Evolutionary conservation across 2,797 vertebrate genomes (phyloP), one percentile per base, ranked within the genome.

Genomic region (Staurois parvus): DNA sequence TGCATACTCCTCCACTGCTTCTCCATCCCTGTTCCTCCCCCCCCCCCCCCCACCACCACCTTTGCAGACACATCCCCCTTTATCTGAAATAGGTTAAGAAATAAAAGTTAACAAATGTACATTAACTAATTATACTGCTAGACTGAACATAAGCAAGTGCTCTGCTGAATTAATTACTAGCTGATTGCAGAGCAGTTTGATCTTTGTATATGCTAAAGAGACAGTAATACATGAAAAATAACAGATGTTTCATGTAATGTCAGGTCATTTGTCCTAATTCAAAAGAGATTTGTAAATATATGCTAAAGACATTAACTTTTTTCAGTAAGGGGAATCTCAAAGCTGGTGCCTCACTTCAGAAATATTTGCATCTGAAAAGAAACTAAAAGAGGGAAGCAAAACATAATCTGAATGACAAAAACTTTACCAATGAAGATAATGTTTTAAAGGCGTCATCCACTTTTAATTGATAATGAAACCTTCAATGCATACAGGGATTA

Each of bases 131-230:
- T 62, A 37, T 26, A 59, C 30, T 64, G 24, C 21, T 37, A 40
- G 6, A 15, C 32, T 64, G 32, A 78, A 66, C 15, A 42, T 37
- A 34, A 10, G 37, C 62, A 79, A 79, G 37, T 32, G 10, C 32
- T 40, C 29, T 78, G 76, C 59, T 68, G 64, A 79, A 79, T 79
- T 68, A 79, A 68, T 68, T 79, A 76, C 48, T 6, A 34, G 6
- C 1, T 62, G 56, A 62, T 34, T 48, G 62, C 62, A 77, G 52
- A 62, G 62, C 66, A 78, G 9, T 24, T 29, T 79, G 76, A 79
- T 67, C 76, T 79, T 79, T 79, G 76, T 79, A 67, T 68, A 79
- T 68, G 76, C 62, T 79, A 79, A 68, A 79, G 8, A 67, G 76
- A 79, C 37, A 45, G 37, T 68, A 68, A 79, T 48, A 79, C 76